These are phyloP conservation scores for Heterodera carotae DNA, from an alignment of 1,140 invertebrate genomes.

Conservation along the genomic window DNA sequence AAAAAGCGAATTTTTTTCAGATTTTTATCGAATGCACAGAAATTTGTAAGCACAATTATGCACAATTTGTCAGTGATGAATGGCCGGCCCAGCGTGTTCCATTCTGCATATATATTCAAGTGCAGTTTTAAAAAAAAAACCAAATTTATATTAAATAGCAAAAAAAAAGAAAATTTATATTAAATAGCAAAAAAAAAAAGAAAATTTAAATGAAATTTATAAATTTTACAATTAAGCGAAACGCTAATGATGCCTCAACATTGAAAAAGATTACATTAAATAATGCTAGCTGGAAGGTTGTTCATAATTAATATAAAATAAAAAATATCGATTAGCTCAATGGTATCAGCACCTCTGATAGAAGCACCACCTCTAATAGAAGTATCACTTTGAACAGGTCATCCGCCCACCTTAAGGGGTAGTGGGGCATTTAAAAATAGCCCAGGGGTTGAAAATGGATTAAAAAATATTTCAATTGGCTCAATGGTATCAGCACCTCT, in stretches of 20 bases:
- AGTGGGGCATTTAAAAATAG: too few relatives aligned
- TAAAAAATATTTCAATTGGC: too few relatives aligned
- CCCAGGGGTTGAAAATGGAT: too few relatives aligned
- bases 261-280: constrained; percentile 6
- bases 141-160: too few relatives aligned
- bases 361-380: too few relatives aligned
- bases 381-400: too few relatives aligned
- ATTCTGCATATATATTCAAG: constrained; percentile 9
- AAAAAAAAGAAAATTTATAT: too few relatives aligned
- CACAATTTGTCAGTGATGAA: constrained; percentile 1
- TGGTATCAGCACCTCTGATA: too few relatives aligned
- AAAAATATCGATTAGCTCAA: too few relatives aligned
- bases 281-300: not conserved
- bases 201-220: not conserved
- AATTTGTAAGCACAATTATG: not conserved
- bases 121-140: too few relatives aligned
- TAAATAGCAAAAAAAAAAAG: not conserved
- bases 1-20: not conserved
- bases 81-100: constrained; percentile 8
- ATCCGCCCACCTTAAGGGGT: too few relatives aligned
- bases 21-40: not conserved
- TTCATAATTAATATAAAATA: not conserved
- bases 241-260: not conserved
- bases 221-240: not conserved
- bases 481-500: too few relatives aligned